phyloP scores from a whole-genome alignment of 2,888 invertebrate genomes.

The Nomada lathburiana region DNA sequence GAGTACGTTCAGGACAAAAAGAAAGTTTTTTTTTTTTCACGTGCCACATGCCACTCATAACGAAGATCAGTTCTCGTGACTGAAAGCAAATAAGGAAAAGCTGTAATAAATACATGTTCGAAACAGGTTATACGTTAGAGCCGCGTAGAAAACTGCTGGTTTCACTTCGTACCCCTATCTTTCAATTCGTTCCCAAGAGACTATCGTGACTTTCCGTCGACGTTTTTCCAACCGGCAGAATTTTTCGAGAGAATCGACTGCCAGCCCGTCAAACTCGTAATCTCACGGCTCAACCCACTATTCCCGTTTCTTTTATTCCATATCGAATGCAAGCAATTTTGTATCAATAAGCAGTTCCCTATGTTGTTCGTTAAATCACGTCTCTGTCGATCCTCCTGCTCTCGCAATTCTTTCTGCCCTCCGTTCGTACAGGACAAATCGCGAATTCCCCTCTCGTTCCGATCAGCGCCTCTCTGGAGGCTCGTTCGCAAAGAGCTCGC shows the following conservation, averaged over 20 bases:
- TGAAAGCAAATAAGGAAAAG: conserved; percentile 58
- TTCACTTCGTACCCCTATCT: conserved; percentile 53
- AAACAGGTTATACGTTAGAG: conserved; percentile 46
- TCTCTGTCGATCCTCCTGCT: too few relatives aligned
- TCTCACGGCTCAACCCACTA: neutral
- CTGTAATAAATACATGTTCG: conserved; percentile 57
- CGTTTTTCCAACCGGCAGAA: conserved; percentile 11
- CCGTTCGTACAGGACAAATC: conserved; percentile 48
- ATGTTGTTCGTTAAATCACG: conserved; percentile 18
- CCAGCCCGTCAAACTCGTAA: conserved; percentile 15
- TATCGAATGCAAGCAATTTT: neutral
- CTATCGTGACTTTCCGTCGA: conserved; percentile 34
- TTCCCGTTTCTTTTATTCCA: conserved; percentile 8
- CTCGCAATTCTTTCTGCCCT: neutral
- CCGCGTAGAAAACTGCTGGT: conserved; percentile 52
- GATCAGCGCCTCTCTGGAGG: conserved; percentile 18
- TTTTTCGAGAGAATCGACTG: conserved; percentile 20
- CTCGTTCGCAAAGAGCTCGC: neutral
- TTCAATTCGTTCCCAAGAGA: conserved; percentile 43
- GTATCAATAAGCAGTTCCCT: neutral
- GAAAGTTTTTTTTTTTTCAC: conserved; percentile 18
- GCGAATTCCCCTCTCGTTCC: conserved; percentile 49
- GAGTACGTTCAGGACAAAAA: conserved; percentile 11
- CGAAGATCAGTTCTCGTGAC: conserved; percentile 55
- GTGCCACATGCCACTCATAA: conserved; percentile 38